Percentiles rank a stretch among this genome's conserved stretches.
phyloP scores from a whole-genome alignment of 2,797 vertebrate genomes.

The Dendrocincla fuliginosa region DNA sequence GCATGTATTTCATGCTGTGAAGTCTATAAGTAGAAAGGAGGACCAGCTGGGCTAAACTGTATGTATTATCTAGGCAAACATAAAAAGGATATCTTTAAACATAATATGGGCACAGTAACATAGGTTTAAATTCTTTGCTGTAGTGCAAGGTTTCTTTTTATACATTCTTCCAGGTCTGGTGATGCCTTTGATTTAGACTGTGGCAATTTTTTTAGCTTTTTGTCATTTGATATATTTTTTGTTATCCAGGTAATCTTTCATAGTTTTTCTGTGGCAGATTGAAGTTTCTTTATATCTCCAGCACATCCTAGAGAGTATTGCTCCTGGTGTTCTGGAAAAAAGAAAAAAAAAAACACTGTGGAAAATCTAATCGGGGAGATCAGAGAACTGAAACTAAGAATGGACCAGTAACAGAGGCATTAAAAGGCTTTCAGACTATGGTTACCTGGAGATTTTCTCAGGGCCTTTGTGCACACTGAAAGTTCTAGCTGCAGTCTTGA shows the following conservation, averaged over 20 bases:
- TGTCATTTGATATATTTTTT: neutral
- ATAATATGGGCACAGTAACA: neutral
- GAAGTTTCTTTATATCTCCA: neutral
- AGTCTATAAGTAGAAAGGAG: neutral
- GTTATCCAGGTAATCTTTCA: neutral
- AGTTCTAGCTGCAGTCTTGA: conserved; percentile 24
- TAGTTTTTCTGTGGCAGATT: neutral
- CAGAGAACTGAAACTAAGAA: neutral
- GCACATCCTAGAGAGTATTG: neutral
- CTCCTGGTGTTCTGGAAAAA: neutral
- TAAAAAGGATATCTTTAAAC: neutral
- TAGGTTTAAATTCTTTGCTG: neutral
- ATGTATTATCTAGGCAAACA: neutral
- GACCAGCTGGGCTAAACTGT: neutral
- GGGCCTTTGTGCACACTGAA: neutral
- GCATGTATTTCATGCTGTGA: neutral
- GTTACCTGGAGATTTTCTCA: neutral
- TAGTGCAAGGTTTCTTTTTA: neutral
- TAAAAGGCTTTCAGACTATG: neutral
- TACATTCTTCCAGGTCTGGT: neutral
- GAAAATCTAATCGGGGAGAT: neutral
- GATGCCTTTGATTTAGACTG: neutral
- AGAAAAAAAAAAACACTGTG: accelerated
- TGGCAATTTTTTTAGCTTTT: neutral
- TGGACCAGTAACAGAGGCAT: neutral